Evolutionary conservation across 2,888 invertebrate genomes (phyloP), one percentile per base, ranked within the genome.

Genomic region (Perizoma flavofasciatum): DNA sequence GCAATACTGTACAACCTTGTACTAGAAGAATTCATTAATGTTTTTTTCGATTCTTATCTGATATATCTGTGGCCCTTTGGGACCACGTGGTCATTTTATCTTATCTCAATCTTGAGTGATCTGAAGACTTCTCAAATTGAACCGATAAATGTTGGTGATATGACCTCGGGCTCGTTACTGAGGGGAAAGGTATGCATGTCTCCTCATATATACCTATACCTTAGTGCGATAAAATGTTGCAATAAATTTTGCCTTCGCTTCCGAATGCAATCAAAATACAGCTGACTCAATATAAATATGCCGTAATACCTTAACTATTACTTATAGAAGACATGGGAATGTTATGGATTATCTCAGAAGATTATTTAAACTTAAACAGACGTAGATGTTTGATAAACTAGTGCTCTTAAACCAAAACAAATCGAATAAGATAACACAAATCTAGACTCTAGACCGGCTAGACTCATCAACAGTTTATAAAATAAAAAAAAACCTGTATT

Each of bases 31-130:
- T 47, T 41, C 5, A 9, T 37, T 47, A 41, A 46, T 3, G 40
- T 34, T 46, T 52, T 10, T 22, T 22, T 22, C 22, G 22, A 22
- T 22, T 22, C 22, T 22, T 22, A 22, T 22, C 22, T 22, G 22
- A 22, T 22, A 22, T 22, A 22, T 2, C 1, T 22, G 22, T 22
- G 22, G 22, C 22, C 49, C 44, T 44, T 48, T 10, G 8, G 22
- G 46, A 9, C n/a, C 57, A 46, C 57, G 11, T 54, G 49, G 34
- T 49, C 8, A 46, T 43, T 43, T 48, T 46, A 54, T 54, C 59
- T 54, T 59, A 57, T 43, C 55, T 45, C 11, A 44, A 49, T 55
- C 53, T 45, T 45, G 59, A 53, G n/a, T 53, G 53, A 61, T 45
- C 55, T 11, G 45, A 11, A 45, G 35, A 9, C 49, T 54, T 39